Base-by-base conservation (phyloP, 2,888 invertebrate genomes). In the Sminthurides aquaticus region DNA sequence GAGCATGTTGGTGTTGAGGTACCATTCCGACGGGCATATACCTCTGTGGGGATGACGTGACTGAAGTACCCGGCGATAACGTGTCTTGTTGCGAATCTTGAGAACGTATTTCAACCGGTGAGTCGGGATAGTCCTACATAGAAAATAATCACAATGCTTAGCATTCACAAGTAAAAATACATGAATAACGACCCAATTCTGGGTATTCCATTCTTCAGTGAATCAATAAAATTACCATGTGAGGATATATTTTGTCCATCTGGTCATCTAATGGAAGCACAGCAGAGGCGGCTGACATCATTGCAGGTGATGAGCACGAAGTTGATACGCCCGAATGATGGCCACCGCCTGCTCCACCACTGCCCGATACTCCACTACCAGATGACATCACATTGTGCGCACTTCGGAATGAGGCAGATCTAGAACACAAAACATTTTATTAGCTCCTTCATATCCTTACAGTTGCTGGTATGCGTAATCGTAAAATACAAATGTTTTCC, bases 271-370 rank as follows among this genome's bases (percentile, higher is more conserved):
- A 54, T n/a, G 64, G 64, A 43, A 64, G 59, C 28, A 54, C 55
- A 18, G 64, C 64, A 25, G 64, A 64, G 57, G 64, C 59, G 18
- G 62, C 62, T 34, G 62, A 62, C 60, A 65, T 65, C 66, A 67
- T 69, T 25, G 67, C 69, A 5, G 69, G 69, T 27, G 67, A 67
- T 2, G 69, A 69, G 61, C 66, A 67, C 11, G 66, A 66, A n/a
- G 69, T 69, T 27, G 67, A 67, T 27, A 69, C 67, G 34, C 66
- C 67, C n/a, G 69, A 69, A 49, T 67, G 67, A 54, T 67, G 67
- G 55, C 67, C 65, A 20, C 60, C 64, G 22, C 54, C 62, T 28
- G 61, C 58, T 58, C 60, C 57, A 27, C 60, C 67, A 55, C 57
- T 64, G 22, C 60, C 56, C 22, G 11, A 15, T 5, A 22, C 61